Base-by-base conservation (phyloP, 1,140 invertebrate genomes). In the Dendroctonus valens region DNA sequence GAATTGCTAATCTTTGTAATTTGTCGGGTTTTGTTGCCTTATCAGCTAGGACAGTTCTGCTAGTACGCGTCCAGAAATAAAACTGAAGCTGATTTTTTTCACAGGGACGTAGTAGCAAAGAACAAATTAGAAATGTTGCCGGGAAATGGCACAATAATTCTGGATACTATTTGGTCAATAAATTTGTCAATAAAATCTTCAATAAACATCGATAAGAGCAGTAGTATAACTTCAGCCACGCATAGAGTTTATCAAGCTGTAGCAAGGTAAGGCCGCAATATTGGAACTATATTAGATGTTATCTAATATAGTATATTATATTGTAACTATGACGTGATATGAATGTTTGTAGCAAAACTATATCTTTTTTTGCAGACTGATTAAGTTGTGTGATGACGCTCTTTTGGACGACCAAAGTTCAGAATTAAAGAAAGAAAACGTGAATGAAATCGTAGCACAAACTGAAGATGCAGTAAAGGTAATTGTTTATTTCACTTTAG, bases 81-180 rank as follows among this genome's bases (percentile, higher is more conserved):
- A 37, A n/a, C 54, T n/a, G 7, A 8, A 51, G 49, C 2, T 15
- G 14, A n/a, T 26, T 26, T 26, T n/a, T 40, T 50, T 81, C 94
- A 95, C 78, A 86, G 90, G 50, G 92, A 95, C 83, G 93, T 94
- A 39, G 92, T 97, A 54, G 88, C 89, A 60, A 94, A 94, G 79
- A 90, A 93, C 75, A 96, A 91, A 79, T 82, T 94, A 67, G 93
- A 96, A 82, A 93, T 96, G 85, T 81, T 97, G 65, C 91, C 93
- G 0, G 94, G 92, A 44, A 94, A 94, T 78, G 93, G 92, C 58
- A 95, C 92, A 11, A 90, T 96, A 72, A 90, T 96, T 64, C 84
- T 97, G 70, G 94, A 97, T 77, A 93, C 89, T 12, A 91, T 96
- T 67, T 90, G 92, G 74, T 90, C 90, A 69, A 92, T 97, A 78